phyloP scores from a whole-genome alignment of 2,797 vertebrate genomes.

The Characodon lateralis region DNA sequence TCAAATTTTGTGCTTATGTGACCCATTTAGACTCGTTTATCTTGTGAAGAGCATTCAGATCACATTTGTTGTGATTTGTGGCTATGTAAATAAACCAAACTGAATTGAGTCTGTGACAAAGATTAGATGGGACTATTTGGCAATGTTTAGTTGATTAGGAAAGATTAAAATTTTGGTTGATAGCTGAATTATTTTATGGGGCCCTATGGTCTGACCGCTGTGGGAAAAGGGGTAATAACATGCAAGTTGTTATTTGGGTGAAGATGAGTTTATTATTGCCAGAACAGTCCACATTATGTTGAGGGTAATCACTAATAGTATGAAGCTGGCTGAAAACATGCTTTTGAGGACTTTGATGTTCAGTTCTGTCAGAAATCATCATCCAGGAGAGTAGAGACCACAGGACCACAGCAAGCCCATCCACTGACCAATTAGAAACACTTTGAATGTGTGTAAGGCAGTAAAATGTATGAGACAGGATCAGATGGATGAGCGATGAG shows the following conservation, averaged over 20 bases:
- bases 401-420: not conserved
- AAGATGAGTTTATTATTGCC: not conserved
- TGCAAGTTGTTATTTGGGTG: not conserved
- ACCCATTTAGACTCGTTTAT: not conserved
- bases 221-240: not conserved
- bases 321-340: not conserved
- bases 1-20: too few relatives aligned
- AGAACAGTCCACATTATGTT: not conserved
- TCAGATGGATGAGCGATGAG: slow-evolving; percentile 47
- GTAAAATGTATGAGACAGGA: slow-evolving; percentile 53
- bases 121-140: not conserved
- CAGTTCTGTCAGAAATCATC: not conserved
- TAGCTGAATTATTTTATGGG: too few relatives aligned
- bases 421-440: slow-evolving; percentile 13
- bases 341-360: slow-evolving; percentile 7
- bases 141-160: not conserved
- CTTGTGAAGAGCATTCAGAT: too few relatives aligned
- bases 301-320: not conserved
- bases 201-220: too few relatives aligned
- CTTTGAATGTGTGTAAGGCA: slow-evolving; percentile 28
- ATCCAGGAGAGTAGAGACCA: slow-evolving; percentile 4
- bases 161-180: too few relatives aligned
- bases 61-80: too few relatives aligned
- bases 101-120: not conserved
- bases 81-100: too few relatives aligned